Conservation (phyloP, 35 echinoderm and acorn worm species). For the Heliocidaris erythrogramma region DNA sequence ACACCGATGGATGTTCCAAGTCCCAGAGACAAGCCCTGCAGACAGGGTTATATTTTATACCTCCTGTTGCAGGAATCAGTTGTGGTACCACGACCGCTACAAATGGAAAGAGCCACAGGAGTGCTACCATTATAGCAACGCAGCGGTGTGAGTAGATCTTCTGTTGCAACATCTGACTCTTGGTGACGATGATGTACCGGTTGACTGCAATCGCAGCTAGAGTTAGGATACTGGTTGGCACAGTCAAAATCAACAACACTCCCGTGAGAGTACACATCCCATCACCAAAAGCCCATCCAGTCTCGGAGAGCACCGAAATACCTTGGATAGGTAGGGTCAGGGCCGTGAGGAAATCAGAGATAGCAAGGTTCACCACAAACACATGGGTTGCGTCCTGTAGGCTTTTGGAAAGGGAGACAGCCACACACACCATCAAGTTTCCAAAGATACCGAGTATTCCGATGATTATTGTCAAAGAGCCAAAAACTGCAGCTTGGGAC, state of each 20-base stretch:
- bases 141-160: constrained; percentile 46
- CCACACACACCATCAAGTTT: constrained; percentile 53
- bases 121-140: constrained; percentile 50
- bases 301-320: background rate
- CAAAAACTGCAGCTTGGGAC: no score
- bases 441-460: constrained; percentile 2
- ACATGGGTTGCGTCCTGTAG: constrained; percentile 44
- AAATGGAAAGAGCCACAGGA: constrained; percentile 64
- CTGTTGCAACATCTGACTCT: constrained; percentile 50
- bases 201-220: no score
- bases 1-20: background rate
- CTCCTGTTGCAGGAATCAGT: background rate
- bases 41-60: constrained; percentile 3
- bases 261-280: constrained; percentile 62
- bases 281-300: constrained; percentile 60
- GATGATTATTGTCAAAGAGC: no score
- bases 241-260: constrained; percentile 65
- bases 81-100: background rate
- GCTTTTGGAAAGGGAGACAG: constrained; percentile 59
- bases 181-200: constrained; percentile 73
- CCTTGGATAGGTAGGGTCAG: no score
- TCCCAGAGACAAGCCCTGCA: background rate
- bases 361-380: no score
- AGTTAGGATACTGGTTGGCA: constrained; percentile 48
- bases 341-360: no score